These are phyloP conservation scores for Crossoptilon crossoptilon DNA, from an alignment of 2,797 vertebrate genomes.

Conservation along the genomic window DNA sequence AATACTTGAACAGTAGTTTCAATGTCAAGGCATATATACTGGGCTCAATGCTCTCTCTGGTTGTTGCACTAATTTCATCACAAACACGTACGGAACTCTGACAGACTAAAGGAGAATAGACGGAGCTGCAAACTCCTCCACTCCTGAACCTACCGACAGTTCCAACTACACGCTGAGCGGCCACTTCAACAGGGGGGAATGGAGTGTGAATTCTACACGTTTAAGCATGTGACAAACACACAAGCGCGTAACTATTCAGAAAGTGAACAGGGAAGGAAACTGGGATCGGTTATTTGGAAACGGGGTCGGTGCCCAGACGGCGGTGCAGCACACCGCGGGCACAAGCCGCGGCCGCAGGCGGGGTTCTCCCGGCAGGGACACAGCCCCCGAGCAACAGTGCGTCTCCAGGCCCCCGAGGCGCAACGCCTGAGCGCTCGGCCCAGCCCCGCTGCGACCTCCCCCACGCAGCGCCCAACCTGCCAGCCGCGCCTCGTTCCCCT, in stretches of 20 bases:
- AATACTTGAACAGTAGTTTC: neutral
- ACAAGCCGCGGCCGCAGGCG: too few relatives aligned
- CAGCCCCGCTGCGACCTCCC: too few relatives aligned
- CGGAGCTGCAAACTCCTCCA: neutral
- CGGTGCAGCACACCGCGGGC: too few relatives aligned
- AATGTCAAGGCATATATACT: neutral
- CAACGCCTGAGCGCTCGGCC: too few relatives aligned
- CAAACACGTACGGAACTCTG: neutral
- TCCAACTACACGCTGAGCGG: accelerated
- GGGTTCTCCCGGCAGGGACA: neutral
- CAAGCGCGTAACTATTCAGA: neutral
- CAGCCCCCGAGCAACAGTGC: too few relatives aligned
- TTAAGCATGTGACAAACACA: too few relatives aligned
- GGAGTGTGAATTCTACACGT: accelerated
- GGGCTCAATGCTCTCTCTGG: neutral
- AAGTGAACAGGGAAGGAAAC: neutral
- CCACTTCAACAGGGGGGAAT: accelerated
- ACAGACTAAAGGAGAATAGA: neutral
- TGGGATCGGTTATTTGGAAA: neutral
- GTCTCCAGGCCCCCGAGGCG: too few relatives aligned
- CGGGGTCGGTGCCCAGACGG: neutral
- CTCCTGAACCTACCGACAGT: neutral
- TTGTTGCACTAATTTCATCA: too few relatives aligned
- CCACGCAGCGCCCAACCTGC: neutral
- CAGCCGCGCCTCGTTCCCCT: neutral